phyloP scores from a whole-genome alignment of 2,113 vertebrate genomes.

The Bubo bubo region DNA sequence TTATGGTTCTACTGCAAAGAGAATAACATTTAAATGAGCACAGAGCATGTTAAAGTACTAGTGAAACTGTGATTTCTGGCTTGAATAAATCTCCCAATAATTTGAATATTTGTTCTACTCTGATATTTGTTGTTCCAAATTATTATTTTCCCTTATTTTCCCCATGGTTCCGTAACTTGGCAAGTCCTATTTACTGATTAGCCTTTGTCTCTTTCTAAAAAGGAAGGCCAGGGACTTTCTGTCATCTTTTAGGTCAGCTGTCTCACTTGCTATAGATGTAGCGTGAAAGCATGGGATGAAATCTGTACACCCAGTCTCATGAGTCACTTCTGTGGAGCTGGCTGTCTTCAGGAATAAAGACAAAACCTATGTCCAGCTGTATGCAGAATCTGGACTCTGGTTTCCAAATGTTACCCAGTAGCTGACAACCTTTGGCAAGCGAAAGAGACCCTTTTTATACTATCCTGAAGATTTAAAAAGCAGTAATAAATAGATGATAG shows the following conservation, averaged over 20 bases:
- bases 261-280: neutral
- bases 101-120: neutral
- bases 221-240: neutral
- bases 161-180: neutral
- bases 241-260: neutral
- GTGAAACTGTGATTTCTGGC: neutral
- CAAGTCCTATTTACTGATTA: neutral
- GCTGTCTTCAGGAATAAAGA: neutral
- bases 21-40: neutral
- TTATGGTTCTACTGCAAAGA: neutral
- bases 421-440: conserved; percentile 7
- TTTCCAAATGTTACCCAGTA: conserved; percentile 43
- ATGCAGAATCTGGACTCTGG: neutral
- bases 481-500: conserved; percentile 77
- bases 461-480: conserved; percentile 64
- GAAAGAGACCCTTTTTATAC: conserved; percentile 9
- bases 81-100: neutral
- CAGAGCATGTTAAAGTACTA: neutral
- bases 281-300: neutral
- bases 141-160: neutral
- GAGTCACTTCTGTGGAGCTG: neutral
- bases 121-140: neutral
- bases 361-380: neutral
- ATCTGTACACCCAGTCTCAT: neutral
- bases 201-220: neutral